Evolutionary conservation across 2,113 vertebrate genomes (phyloP), one percentile per base, ranked within the genome.

Genomic region (Terrapene triunguis): DNA sequence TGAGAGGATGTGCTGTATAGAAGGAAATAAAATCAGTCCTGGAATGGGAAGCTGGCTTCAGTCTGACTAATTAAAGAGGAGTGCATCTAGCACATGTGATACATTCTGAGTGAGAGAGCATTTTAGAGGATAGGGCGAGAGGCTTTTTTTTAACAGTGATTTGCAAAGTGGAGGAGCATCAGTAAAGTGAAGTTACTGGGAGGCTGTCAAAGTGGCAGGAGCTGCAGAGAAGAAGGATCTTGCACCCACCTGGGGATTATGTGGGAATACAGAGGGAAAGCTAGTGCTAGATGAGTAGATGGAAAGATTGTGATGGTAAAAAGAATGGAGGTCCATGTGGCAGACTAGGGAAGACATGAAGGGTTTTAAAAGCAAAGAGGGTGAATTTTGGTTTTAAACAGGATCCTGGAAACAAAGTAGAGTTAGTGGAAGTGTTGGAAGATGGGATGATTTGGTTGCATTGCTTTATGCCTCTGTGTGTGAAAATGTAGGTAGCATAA

Each of bases 61-160:
- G 1, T 89, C 38, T 91, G 87, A 91, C 38, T 84, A 85, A 8
- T 89, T 3, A 88, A 69, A 82, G 59, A 53, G 82, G 85, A 95
- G 80, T 85, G n/a, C 27, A 44, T 95, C 47, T 93, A 94, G 65
- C 90, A 96, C 87, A 91, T 95, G 53, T 95, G 84, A 25, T 86
- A 29, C 8, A 51, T 84, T 95, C 62, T 79, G 11, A 92, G 53
- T 74, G 50, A 79, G 53, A 50, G 44, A 59, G 54, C 9, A 29
- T 88, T 95, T 86, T 82, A 92, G 51, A 94, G 89, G 90, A 54
- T 76, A 90, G 92, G 55, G 51, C 47, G 92, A 87, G 72, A 72
- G 6, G 50, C 85, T 22, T 90, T 94, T 72, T 62, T 96, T 38
- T 69, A n/a, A 0, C 42, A 54, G 29, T 88, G 79, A 47, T 86